A percentile compares a stretch with the other conserved stretches of the same genome.
phyloP scores from a whole-genome alignment of 2,888 invertebrate genomes.

The Caenorhabditis sp. region DNA sequence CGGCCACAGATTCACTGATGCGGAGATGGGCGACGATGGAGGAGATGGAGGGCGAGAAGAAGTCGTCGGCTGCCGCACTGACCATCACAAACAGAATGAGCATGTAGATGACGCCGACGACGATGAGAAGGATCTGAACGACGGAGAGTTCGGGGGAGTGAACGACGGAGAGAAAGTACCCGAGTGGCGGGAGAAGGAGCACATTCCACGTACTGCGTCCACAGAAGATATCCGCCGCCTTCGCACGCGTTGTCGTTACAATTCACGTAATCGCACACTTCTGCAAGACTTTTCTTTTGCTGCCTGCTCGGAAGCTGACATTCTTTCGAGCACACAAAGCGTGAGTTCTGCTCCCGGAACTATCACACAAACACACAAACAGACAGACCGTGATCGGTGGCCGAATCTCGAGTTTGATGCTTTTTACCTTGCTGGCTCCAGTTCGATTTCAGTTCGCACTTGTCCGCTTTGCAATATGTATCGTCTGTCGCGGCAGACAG shows the following conservation, averaged over 20 bases:
- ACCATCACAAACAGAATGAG: conserved; percentile 69
- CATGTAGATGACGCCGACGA: conserved; percentile 61
- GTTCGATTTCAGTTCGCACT: conserved; percentile 42
- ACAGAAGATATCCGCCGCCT: conserved; percentile 71
- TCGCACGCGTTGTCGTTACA: conserved; percentile 67
- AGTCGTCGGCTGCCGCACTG: conserved; percentile 72
- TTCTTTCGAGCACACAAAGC: no score
- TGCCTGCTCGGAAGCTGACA: not conserved
- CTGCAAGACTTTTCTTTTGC: conserved; percentile 24
- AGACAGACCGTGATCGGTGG: no score
- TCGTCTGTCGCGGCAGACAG: not conserved
- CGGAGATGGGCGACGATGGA: conserved; percentile 80
- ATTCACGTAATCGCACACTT: conserved; percentile 64
- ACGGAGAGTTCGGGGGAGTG: not conserved
- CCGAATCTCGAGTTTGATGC: no score
- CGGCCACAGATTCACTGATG: conserved; percentile 81
- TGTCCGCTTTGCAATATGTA: conserved; percentile 26
- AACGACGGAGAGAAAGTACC: conserved; percentile 21
- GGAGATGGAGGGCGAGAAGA: conserved; percentile 80
- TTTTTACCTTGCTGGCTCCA: conserved; percentile 39
- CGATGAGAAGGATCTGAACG: conserved; percentile 53
- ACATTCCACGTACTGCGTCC: conserved; percentile 68
- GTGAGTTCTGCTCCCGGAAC: no score
- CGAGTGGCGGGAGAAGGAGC: conserved; percentile 26
- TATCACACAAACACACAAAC: no score